Conservation (phyloP, 1,140 invertebrate species). For the Trinorchestia longiramus region DNA sequence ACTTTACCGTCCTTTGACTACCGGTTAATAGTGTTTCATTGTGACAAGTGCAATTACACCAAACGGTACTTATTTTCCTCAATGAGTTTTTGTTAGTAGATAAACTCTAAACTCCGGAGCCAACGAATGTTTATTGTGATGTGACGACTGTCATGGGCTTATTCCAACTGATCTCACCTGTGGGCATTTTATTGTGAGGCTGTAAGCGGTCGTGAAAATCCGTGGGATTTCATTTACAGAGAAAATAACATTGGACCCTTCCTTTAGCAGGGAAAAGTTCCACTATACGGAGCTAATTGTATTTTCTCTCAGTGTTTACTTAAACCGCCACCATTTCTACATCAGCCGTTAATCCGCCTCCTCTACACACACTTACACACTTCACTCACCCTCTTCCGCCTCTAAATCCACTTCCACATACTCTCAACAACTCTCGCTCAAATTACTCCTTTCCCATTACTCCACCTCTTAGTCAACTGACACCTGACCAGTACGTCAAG, state of each 20-base stretch:
- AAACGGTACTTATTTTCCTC: neutral
- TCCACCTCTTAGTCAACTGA: neutral
- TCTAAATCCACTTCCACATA: constrained; percentile 16
- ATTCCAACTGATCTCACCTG: neutral
- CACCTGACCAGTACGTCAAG: neutral
- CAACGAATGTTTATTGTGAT: neutral
- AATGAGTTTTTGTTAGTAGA: neutral
- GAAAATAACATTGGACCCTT: neutral
- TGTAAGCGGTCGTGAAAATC: neutral
- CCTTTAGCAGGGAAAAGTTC: neutral
- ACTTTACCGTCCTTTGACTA: neutral
- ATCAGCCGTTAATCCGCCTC: constrained; percentile 37
- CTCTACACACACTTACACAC: constrained; percentile 11
- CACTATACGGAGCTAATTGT: neutral
- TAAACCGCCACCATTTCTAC: constrained; percentile 49
- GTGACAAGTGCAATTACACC: neutral
- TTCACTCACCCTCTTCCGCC: constrained; percentile 45
- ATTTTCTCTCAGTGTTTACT: neutral
- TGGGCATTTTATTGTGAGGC: constrained; percentile 30
- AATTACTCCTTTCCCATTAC: neutral
- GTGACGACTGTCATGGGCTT: neutral
- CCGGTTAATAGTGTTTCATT: neutral
- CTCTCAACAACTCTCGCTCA: constrained; percentile 2
- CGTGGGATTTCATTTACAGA: neutral
- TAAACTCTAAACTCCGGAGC: neutral